Evolutionary conservation across 2,888 invertebrate species (phyloP).

Genomic region (Hoplodrina blanda): DNA sequence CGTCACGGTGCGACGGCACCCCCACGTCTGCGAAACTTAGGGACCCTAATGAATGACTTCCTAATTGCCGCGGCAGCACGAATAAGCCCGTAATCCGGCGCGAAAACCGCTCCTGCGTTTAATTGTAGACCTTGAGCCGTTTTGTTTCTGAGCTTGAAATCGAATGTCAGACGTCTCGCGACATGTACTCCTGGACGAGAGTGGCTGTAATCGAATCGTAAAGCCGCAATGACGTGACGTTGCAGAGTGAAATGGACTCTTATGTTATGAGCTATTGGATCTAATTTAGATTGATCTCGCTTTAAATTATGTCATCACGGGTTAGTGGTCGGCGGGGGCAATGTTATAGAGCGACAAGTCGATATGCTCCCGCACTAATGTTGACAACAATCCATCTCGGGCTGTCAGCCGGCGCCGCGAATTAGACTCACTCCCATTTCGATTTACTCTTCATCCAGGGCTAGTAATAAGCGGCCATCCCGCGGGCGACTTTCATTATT

Average conservation of each 20-base stretch:
- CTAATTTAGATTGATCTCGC: constrained; percentile 60
- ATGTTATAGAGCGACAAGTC: constrained; percentile 83
- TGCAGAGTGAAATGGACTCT: constrained; percentile 73
- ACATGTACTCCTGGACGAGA: constrained; percentile 81
- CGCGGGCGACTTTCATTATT: constrained; percentile 77
- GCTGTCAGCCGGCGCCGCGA: constrained; percentile 88
- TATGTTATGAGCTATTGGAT: constrained; percentile 71
- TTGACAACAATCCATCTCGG: constrained; percentile 89
- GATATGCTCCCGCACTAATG: constrained; percentile 88
- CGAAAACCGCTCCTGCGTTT: constrained; percentile 79
- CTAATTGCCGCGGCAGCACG: constrained; percentile 89
- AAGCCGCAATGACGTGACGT: constrained; percentile 70
- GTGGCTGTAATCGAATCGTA: constrained; percentile 73
- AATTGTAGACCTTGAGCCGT: constrained; percentile 87
- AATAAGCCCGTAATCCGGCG: constrained; percentile 87
- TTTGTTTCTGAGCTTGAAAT: constrained; percentile 85
- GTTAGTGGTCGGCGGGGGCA: constrained; percentile 50
- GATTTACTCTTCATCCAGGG: constrained; percentile 83
- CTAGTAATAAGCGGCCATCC: constrained; percentile 78
- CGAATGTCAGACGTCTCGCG: constrained; percentile 82
- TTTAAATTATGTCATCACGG: constrained; percentile 56
- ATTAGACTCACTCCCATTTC: constrained; percentile 89
- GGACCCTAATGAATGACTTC: constrained; percentile 91
- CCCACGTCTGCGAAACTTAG: constrained; percentile 90
- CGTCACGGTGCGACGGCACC: constrained; percentile 86